Base-by-base conservation (phyloP, 2,797 vertebrate species). In the Rhinatrema bivittatum region DNA sequence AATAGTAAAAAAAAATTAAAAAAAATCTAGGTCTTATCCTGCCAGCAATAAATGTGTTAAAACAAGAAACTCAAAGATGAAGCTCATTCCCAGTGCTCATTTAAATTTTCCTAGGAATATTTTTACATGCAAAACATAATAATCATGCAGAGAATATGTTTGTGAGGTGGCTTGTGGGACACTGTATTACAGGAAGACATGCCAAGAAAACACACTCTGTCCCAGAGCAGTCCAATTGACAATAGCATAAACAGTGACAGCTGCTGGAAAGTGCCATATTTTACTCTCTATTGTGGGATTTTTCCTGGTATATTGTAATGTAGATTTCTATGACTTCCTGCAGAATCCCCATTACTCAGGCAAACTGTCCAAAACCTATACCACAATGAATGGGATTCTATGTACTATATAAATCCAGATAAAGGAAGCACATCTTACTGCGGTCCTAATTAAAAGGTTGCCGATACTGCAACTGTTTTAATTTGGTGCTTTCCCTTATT, bases 21-120 rank as follows among this genome's bases (percentile, higher is more conserved):
- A 10, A 5, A 47, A 23, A 12, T 12, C 5, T 21, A 15, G 10
- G 14, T 20, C n/a, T 49, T 37, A 27, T 15, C 13, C 10, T 9
- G 10, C 20, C n/a, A 30, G 13, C 17, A 17, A n/a, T n/a, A 4
- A 2, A 13, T 6, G 18, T 30, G 39, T 21, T 13, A 28, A 35
- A 30, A n/a, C n/a, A n/a, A n/a, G 21, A 35, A 31, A 25, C 7
- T 7, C 16, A 12, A 22, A n/a, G 49, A 36, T 36, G 22, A 27
- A 46, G 33, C 21, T 48, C 27, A 25, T 18, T 18, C 28, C 9
- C 15, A 3, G 9, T 18, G 14, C 19, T 35, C 37, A 48, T 48
- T 36, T 32, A 41, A 48, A 30, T 48, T 34, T 48, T 40, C 11
- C 21, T n/a, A 35, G 32, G 37, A 18, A 36, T 25, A 18, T 14